These are phyloP conservation scores for Harpagifer antarcticus DNA, from an alignment of 2,797 vertebrate species.

Conservation along the genomic window DNA sequence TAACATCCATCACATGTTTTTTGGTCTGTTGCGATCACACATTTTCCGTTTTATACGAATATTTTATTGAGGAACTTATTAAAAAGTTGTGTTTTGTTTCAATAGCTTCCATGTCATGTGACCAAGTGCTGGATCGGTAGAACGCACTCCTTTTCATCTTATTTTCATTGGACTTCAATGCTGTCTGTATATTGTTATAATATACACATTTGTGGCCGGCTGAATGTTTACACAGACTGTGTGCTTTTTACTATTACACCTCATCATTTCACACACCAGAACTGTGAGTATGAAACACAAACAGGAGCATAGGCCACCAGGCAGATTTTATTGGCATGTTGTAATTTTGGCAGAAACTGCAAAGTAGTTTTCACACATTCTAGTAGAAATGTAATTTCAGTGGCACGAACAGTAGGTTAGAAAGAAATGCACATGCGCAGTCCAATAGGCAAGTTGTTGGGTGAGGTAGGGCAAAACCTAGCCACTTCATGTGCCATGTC, in stretches of 20 bases:
- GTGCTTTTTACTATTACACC: background rate
- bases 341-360: background rate
- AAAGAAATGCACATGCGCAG: background rate
- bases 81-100: no score
- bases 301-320: background rate
- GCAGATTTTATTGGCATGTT: background rate
- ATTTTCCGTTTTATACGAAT: no score
- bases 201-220: background rate
- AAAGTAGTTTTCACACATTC: background rate
- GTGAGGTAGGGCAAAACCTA: background rate
- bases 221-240: slow-evolving; percentile 1
- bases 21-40: background rate
- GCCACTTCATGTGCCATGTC: background rate
- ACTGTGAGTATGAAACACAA: slow-evolving; percentile 1
- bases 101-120: no score
- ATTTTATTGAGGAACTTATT: no score
- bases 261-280: slow-evolving; percentile 9
- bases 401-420: background rate
- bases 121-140: no score
- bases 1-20: background rate
- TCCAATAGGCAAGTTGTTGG: background rate
- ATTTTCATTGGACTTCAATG: no score
- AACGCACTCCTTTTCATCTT: no score
- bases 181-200: background rate
- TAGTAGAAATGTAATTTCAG: background rate